Conservation (phyloP, 2,888 invertebrate species). For the Biston betularia region DNA sequence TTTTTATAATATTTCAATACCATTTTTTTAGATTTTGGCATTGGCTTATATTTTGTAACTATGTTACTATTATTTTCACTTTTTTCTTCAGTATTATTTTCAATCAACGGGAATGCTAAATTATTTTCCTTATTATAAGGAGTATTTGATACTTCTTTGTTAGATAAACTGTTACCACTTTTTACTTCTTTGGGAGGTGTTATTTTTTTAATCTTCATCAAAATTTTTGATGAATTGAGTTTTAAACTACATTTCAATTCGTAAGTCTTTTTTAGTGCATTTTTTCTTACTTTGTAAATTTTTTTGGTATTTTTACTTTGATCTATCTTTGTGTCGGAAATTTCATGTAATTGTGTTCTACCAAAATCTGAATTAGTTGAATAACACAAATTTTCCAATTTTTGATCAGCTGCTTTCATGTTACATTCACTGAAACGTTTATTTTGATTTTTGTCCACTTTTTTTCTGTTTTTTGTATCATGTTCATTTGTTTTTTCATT, state of each 20-base stretch:
- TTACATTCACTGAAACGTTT: background rate
- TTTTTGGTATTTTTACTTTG: background rate
- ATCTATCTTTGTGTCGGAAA: background rate
- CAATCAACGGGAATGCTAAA: background rate
- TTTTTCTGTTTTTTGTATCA: background rate
- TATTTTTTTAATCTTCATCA: constrained; percentile 3
- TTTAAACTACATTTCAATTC: constrained; percentile 9
- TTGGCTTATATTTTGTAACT: constrained; percentile 12
- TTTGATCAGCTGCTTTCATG: constrained; percentile 10
- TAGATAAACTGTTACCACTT: background rate
- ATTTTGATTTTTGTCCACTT: background rate
- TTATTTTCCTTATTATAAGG: background rate
- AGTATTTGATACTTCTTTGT: background rate
- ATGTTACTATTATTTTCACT: background rate
- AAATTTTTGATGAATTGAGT: background rate
- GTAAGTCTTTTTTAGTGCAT: background rate
- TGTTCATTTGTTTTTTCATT: background rate
- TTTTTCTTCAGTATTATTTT: background rate
- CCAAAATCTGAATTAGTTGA: constrained; percentile 3
- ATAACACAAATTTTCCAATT: background rate
- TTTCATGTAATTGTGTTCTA: background rate
- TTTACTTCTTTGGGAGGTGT: background rate
- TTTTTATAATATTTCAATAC: background rate
- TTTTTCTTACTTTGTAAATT: background rate
- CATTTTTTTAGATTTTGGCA: constrained; percentile 26